Base-by-base conservation (phyloP, 2,888 invertebrate species). In the Argyresthia albistria region DNA sequence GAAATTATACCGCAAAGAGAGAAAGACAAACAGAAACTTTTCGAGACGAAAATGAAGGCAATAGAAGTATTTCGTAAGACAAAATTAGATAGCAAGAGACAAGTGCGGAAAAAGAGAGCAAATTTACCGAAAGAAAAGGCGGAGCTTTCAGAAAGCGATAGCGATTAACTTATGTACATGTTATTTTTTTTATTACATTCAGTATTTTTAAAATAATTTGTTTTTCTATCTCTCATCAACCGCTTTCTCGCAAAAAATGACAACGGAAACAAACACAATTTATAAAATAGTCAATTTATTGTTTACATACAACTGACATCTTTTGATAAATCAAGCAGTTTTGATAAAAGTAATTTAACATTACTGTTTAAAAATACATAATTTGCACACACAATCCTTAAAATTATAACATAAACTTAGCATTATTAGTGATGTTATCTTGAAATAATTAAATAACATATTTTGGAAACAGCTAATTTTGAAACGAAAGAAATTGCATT, bases 1-100 rank as follows among this genome's bases (percentile, higher is more conserved):
- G 91, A 92, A 73, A 69, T 89, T 0, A 95, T 95, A 66, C 94
- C 94, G 0, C 95, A 95, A 67, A 89, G 91, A 58, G 92, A 93
- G 68, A 90, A 89, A 56, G 91, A 92, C 58, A 90, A 91, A 69
- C 81, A 88, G 56, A 87, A 90, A 65, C 79, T 92, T 57, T 74
- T 93, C 46, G 89, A 91, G 65, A 92, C 91, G 60, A 95, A 93
- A 77, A 76, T 93, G 63, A 91, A 91, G 70, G 95, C 95, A 0
- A 93, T 94, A 47, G 93, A 93, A 71, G 65, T 93, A 51, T 91
- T 93, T 58, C 89, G 92, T 58, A 93, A 91, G 73, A 89, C 91
- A 0, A 91, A 89, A 61, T 84, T 88, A 55, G 91, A 91, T 58
- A 82, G 88, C n/a, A 90, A 88, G 53, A 88, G 72, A 60, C 87